Evolutionary conservation across 2,113 vertebrate genomes (phyloP).

Genomic region (Litocranius walleri): DNA sequence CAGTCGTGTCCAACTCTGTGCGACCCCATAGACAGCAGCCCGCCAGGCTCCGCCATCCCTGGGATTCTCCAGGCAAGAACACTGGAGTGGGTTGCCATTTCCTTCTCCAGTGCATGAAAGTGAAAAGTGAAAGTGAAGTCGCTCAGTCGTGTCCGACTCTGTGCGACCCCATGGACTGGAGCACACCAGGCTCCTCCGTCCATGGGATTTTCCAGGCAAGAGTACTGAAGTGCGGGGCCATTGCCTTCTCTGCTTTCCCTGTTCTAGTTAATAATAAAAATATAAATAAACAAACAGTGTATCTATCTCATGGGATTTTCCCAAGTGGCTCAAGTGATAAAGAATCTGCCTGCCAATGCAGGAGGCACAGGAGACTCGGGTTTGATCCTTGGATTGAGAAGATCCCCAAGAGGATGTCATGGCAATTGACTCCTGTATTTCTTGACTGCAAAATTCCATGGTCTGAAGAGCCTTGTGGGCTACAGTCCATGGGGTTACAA

Average conservation of each 20-base stretch:
- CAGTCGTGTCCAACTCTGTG: no score
- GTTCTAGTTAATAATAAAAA: neutral
- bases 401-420: neutral
- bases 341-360: neutral
- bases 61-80: no score
- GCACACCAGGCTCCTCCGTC: no score
- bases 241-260: neutral
- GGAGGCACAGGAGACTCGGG: neutral
- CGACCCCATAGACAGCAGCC: no score
- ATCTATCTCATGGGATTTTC: neutral
- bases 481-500: neutral
- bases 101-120: no score
- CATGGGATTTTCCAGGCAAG: no score
- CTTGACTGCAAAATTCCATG: neutral
- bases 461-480: neutral
- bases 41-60: no score
- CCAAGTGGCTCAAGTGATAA: neutral
- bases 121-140: no score
- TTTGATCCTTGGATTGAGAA: neutral
- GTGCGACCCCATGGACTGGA: no score
- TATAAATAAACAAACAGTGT: neutral
- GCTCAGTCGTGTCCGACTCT: no score
- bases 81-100: no score
- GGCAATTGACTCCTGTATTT: neutral
- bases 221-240: no score